Evolutionary conservation across 2,888 invertebrate genomes (phyloP).

Genomic region (Criorhina ranunculi): DNA sequence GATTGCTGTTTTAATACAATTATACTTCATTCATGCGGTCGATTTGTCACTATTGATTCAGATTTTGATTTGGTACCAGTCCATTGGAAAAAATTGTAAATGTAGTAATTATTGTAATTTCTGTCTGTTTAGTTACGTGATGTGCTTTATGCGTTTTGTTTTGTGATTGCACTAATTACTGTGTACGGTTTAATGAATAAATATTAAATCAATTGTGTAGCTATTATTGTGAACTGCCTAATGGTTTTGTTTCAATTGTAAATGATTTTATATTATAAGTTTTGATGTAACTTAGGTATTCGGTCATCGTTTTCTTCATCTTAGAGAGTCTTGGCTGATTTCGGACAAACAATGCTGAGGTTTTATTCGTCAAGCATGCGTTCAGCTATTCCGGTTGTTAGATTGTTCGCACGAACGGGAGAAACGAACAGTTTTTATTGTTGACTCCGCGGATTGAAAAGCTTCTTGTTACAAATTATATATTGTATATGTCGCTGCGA

Average conservation of each 20-base stretch:
- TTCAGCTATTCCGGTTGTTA: no score
- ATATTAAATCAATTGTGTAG: background rate
- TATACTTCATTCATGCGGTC: constrained; percentile 40
- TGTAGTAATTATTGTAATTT: constrained; percentile 1
- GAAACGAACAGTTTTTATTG: no score
- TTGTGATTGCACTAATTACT: background rate
- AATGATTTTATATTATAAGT: no score
- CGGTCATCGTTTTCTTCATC: no score
- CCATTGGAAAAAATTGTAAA: background rate
- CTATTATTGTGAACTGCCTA: background rate
- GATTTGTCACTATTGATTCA: constrained; percentile 37
- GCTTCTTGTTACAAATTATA: no score
- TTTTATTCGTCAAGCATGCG: no score
- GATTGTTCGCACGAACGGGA: no score
- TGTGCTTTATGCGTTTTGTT: background rate
- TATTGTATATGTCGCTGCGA: no score
- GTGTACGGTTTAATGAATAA: background rate
- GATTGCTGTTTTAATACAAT: constrained; percentile 24
- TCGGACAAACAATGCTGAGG: no score
- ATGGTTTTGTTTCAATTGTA: background rate
- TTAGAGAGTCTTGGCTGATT: no score
- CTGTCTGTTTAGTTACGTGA: background rate
- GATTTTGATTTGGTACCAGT: constrained; percentile 12
- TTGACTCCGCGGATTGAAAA: no score
- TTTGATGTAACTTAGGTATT: no score